Evolutionary conservation across 2,113 vertebrate genomes (phyloP).

Genomic region (Pteruthius melanotis): DNA sequence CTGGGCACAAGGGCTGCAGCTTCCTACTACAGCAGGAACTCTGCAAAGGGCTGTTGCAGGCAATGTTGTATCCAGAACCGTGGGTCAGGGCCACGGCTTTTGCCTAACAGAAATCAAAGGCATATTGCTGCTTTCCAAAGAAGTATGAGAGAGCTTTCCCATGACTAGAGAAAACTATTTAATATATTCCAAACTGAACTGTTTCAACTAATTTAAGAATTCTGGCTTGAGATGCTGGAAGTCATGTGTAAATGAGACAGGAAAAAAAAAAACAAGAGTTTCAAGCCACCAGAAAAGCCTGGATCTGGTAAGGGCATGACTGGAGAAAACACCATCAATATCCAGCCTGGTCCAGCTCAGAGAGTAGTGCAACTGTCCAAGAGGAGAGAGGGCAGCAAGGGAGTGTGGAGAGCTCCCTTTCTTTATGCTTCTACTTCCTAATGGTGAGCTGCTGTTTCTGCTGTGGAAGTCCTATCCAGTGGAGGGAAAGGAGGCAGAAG

Average conservation of each 20-base stretch:
- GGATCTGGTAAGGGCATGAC: background rate
- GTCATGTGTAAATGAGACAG: background rate
- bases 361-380: rapidly evolving
- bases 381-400: background rate
- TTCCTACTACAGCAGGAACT: background rate
- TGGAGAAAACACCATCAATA: background rate
- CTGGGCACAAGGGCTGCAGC: background rate
- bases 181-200: background rate
- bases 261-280: background rate
- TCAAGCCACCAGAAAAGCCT: background rate
- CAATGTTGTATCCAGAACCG: background rate
- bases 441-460: background rate
- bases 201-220: background rate
- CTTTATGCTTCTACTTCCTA: background rate
- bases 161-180: background rate
- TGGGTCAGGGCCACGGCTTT: background rate
- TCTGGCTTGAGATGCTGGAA: background rate
- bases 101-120: background rate
- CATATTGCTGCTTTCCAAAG: background rate
- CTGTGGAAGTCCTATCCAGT: background rate
- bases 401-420: background rate
- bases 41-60: background rate
- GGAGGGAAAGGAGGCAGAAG: background rate
- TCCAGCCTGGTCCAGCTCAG: background rate
- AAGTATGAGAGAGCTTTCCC: background rate